phyloP scores from a whole-genome alignment of 1,140 invertebrate species.

The roundworm (Caenorhabditis elegans) region DNA sequence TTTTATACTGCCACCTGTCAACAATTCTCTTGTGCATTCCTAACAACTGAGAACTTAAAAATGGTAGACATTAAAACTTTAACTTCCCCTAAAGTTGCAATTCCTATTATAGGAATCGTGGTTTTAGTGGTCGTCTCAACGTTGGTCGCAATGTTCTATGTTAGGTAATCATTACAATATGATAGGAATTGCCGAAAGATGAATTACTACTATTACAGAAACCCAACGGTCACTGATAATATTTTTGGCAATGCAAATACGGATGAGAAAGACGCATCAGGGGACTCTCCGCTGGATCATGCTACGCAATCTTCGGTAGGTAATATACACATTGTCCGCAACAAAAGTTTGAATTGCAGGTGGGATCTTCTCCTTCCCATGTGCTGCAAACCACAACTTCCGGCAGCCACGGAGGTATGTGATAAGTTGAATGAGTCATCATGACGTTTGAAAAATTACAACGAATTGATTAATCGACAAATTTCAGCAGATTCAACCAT shows the following conservation, averaged over 20 bases:
- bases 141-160: slow-evolving; percentile 17
- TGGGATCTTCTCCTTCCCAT: neutral
- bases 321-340: neutral
- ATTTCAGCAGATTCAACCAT: neutral
- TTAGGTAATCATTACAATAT: neutral
- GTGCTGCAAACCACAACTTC: neutral
- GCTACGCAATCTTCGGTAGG: neutral
- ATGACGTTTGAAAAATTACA: neutral
- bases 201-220: neutral
- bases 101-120: slow-evolving; percentile 11
- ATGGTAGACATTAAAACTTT: slow-evolving; percentile 24
- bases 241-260: neutral
- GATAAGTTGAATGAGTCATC: neutral
- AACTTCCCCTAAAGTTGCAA: slow-evolving; percentile 20
- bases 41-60: neutral
- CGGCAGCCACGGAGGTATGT: neutral
- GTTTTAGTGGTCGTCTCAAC: neutral
- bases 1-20: neutral
- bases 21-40: neutral
- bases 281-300: neutral
- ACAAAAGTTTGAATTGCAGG: neutral
- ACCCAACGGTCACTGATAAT: slow-evolving; percentile 18
- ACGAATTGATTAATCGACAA: neutral
- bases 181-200: no score
- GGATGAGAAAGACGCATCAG: neutral